Evolutionary conservation across 2,113 vertebrate species (phyloP), one percentile per base, ranked within the genome.

Genomic region (Pangasianodon gigas): DNA sequence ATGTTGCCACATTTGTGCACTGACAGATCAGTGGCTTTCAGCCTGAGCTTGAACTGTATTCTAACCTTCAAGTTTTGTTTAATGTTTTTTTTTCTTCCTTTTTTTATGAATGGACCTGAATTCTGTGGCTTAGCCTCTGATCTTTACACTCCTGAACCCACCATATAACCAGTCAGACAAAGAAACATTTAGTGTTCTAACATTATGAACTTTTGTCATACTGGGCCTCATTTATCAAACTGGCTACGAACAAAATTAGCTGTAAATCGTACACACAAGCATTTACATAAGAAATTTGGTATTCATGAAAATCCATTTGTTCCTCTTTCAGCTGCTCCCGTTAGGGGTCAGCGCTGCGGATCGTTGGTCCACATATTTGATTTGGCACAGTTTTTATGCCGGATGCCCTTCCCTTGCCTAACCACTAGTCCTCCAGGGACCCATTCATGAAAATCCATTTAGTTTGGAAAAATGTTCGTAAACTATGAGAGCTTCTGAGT

Each of bases 51-150:
- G n/a, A 58, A 5, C 13, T 83, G 52, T 41, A 58, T 13, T 84
- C 60, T 54, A 37, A 82, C 51, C 48, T 29, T n/a, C 18, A 41
- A 58, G 52, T 11, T 58, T 79, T 26, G 10, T 79, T 46, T 77
- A 5, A 41, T 41, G 48, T 48, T 48, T 16, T 6, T 16, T 18
- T 81, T 29, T 18, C 26, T n/a, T 19, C 26, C 74, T 18, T 54
- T 32, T 89, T 71, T n/a, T 4, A n/a, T 60, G 16, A n/a, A 77
- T 32, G 41, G 52, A 85, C 56, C 41, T 85, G 56, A 89, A 89
- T 77, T 29, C 44, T 65, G 41, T 7, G 54, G 74, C 26, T 46
- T 62, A 14, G 24, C 6, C 29, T 54, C 3, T 69, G 5, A 60
- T 11, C n/a, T 62, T 79, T 65, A 54, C 18, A 79, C 29, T 44